Evolutionary conservation across 2,797 vertebrate genomes (phyloP), one percentile per base, ranked within the genome.

Genomic region (Denticeps clupeoides): DNA sequence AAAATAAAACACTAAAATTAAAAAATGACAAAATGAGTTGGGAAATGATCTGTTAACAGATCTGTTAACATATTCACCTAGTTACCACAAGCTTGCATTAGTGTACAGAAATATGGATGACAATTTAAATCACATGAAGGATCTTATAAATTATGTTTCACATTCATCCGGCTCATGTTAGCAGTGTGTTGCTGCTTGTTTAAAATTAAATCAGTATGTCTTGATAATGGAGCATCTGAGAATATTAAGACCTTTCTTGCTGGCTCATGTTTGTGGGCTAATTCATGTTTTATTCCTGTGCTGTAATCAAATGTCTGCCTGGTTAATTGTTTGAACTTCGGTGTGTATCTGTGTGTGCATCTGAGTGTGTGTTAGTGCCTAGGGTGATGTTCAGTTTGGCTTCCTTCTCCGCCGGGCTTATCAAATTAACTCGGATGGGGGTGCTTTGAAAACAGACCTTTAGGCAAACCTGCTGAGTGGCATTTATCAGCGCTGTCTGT

Each of bases 241-340:
- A 32, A 35, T 29, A 41, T 53, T 32, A 45, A 46, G 45, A 45
- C 49, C 22, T 31, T 25, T 45, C 41, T 33, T 18, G 28, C 13
- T 19, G n/a, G n/a, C 35, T 22, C 44, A 1, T 21, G 35, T 7
- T 35, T 38, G 60, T 49, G 50, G 41, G 50, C 51, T 67, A 60
- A 67, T 65, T 65, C 56, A 18, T 35, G 15, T 18, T 37, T 37
- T 37, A 37, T 15, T 37, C 15, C 19, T 51, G 33, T 59, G 57
- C 64, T 59, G 50, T 66, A 68, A 60, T 72, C 49, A 65, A 60
- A 65, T 65, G 62, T 67, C 60, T 58, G 53, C 47, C 45, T 60
- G 41, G 41, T 62, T 67, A 68, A 62, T 75, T 44, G 57, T 45
- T 62, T 64, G 42, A 13, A 48, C 21, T 57, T 65, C 59, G 18